Conservation (phyloP, 2,113 vertebrate species). For the Butorides virescens region DNA sequence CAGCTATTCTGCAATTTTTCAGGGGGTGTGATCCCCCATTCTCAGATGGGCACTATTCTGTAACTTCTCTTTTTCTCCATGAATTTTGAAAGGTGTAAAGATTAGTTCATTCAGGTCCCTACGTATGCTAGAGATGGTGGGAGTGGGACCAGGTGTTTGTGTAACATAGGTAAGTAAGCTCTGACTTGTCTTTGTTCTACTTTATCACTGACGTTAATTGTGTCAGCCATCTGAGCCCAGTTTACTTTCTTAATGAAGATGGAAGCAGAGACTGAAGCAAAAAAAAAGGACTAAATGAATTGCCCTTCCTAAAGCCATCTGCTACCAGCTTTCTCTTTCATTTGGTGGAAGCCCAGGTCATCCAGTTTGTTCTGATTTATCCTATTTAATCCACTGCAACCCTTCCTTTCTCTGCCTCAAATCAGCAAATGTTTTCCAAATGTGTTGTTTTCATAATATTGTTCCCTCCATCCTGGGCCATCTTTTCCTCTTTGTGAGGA, state of each 20-base stretch:
- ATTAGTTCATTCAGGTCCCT: not conserved
- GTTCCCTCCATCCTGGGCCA: not conserved
- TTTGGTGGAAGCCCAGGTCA: not conserved
- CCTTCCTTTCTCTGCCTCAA: not conserved
- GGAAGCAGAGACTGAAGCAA: not conserved
- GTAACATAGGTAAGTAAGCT: not conserved
- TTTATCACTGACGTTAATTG: slow-evolving; percentile 19
- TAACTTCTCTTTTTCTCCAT: not conserved
- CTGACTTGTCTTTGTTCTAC: not conserved
- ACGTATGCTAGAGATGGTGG: not conserved
- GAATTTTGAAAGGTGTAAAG: not conserved
- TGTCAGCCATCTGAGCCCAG: not conserved
- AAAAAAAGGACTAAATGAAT: not conserved
- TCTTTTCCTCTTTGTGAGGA: not conserved
- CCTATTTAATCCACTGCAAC: not conserved
- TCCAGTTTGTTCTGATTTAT: not conserved
- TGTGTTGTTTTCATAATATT: not conserved
- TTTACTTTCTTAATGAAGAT: slow-evolving; percentile 29
- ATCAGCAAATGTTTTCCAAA: not conserved
- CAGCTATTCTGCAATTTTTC: not conserved
- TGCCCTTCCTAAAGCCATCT: slow-evolving; percentile 28
- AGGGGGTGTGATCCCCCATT: not conserved
- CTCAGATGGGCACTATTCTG: not conserved
- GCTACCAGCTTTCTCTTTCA: not conserved
- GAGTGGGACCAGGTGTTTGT: not conserved